phyloP scores from a whole-genome alignment of 1,140 invertebrate genomes.

The Arion vulgaris region DNA sequence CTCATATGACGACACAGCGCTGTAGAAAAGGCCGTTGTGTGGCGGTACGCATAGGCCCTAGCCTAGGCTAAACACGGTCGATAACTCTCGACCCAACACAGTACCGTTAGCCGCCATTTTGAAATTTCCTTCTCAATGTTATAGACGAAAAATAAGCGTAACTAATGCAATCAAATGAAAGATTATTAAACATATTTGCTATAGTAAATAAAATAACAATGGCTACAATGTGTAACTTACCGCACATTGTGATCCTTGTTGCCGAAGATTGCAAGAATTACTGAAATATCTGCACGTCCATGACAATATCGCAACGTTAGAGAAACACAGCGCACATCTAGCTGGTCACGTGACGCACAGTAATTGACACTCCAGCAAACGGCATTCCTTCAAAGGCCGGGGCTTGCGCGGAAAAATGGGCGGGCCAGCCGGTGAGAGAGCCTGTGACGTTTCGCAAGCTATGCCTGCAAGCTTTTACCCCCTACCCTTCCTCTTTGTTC shows the following conservation, averaged over 20 bases:
- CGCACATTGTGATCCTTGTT: slow-evolving; percentile 28
- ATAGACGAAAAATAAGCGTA: neutral
- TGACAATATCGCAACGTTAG: neutral
- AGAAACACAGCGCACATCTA: slow-evolving; percentile 19
- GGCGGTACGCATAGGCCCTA: slow-evolving; percentile 24
- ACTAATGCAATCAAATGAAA: neutral
- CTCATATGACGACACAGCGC: slow-evolving; percentile 12
- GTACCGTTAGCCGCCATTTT: slow-evolving; percentile 40
- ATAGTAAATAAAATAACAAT: slow-evolving; percentile 5
- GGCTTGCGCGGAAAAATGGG: slow-evolving; percentile 30
- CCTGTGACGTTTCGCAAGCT: neutral
- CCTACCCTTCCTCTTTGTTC: neutral
- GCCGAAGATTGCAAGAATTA: slow-evolving; percentile 1
- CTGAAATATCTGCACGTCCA: slow-evolving; percentile 32
- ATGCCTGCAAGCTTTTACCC: neutral
- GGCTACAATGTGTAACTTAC: slow-evolving; percentile 17
- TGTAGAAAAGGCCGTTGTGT: neutral
- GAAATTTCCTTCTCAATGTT: slow-evolving; percentile 9
- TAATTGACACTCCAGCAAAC: slow-evolving; percentile 41
- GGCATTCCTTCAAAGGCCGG: slow-evolving; percentile 41
- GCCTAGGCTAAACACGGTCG: slow-evolving; percentile 34
- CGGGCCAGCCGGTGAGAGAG: slow-evolving; percentile 13
- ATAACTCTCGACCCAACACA: slow-evolving; percentile 36
- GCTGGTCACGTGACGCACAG: slow-evolving; percentile 33
- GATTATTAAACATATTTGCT: neutral